Conservation (phyloP, 2,888 invertebrate species). For the Zygaena filipendulae region DNA sequence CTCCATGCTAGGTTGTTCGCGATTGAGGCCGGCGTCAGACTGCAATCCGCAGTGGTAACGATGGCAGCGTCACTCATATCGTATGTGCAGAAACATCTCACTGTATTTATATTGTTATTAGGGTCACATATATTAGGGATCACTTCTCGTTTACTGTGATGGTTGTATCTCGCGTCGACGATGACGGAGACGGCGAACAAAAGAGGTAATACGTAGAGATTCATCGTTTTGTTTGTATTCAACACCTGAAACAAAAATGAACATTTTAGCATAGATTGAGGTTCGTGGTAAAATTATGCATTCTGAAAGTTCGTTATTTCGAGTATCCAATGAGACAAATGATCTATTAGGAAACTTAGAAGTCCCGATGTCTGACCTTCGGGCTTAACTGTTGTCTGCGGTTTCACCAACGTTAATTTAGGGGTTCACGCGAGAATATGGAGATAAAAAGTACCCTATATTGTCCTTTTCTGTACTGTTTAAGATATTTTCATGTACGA, state of each 20-base stretch:
- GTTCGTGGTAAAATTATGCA: too few species aligned
- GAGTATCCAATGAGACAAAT: too few species aligned
- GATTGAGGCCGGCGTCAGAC: conserved; percentile 70
- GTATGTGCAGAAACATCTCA: conserved; percentile 44
- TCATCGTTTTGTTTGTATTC: conserved; percentile 3
- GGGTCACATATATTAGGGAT: conserved; percentile 35
- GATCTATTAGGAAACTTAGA: too few species aligned
- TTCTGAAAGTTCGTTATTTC: too few species aligned
- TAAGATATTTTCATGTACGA: too few species aligned
- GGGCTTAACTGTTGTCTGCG: too few species aligned
- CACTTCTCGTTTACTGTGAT: conserved; percentile 32
- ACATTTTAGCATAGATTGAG: not conserved
- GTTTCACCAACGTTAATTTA: too few species aligned
- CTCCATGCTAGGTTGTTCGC: conserved; percentile 73
- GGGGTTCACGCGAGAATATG: too few species aligned
- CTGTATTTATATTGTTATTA: conserved; percentile 35
- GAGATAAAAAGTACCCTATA: too few species aligned
- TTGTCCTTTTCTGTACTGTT: too few species aligned
- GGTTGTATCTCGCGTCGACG: conserved; percentile 30
- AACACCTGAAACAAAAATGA: conserved; percentile 8
- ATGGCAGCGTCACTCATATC: conserved; percentile 21
- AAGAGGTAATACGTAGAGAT: too few species aligned
- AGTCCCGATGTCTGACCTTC: too few species aligned
- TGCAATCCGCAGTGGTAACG: conserved; percentile 76
- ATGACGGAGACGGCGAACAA: conserved; percentile 27